phyloP scores from a whole-genome alignment of 2,888 invertebrate species.

The Prosopocoilus inquinatus region DNA sequence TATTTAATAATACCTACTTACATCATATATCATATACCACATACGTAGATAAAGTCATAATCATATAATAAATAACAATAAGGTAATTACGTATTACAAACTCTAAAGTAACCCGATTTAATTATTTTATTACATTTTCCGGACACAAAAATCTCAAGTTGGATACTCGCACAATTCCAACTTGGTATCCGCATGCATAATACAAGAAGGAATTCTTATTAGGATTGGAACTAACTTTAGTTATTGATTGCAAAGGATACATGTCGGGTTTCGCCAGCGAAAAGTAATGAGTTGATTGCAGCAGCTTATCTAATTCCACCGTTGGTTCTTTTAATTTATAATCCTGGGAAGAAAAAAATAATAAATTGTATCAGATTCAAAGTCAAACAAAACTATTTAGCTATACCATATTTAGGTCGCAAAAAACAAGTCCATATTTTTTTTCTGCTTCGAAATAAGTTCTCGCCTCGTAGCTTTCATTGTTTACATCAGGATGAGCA shows the following conservation, averaged over 20 bases:
- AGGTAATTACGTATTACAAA: no score
- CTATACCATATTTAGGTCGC: slow-evolving; percentile 32
- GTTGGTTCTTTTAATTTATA: slow-evolving; percentile 18
- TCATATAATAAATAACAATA: no score
- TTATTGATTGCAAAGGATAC: slow-evolving; percentile 42
- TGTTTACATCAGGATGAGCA: neutral
- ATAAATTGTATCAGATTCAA: neutral
- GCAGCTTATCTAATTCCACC: slow-evolving; percentile 16
- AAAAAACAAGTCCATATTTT: slow-evolving; percentile 54
- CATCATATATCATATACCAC: no score
- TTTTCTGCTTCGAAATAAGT: slow-evolving; percentile 52
- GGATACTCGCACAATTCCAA: slow-evolving; percentile 50
- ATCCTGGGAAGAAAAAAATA: slow-evolving; percentile 17
- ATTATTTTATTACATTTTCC: neutral
- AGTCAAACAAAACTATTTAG: neutral
- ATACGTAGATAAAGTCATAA: no score
- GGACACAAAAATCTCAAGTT: slow-evolving; percentile 36
- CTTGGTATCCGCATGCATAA: slow-evolving; percentile 51
- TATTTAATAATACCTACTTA: no score
- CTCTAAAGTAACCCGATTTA: no score
- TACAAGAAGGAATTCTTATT: slow-evolving; percentile 49
- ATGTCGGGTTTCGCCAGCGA: slow-evolving; percentile 31
- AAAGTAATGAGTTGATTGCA: slow-evolving; percentile 15
- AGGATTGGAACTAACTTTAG: slow-evolving; percentile 51
- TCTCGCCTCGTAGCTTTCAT: slow-evolving; percentile 37